Percentiles rank a stretch among this genome's conserved stretches.
Conservation (phyloP, 2,888 invertebrate species). For the Cephalotes varians region DNA sequence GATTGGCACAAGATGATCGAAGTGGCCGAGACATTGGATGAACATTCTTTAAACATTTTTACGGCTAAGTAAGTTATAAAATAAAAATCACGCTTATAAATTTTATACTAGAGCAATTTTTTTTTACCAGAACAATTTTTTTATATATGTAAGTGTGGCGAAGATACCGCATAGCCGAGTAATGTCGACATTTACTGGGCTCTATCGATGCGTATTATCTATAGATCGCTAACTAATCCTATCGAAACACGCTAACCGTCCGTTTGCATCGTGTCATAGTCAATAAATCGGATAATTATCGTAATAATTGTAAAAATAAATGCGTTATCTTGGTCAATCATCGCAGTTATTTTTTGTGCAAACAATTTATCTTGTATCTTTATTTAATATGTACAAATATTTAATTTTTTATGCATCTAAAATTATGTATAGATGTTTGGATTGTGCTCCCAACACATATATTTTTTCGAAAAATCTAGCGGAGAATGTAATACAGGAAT, state of each 20-base stretch:
- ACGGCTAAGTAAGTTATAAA: slow-evolving; percentile 88
- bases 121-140: not conserved
- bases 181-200: too few species aligned
- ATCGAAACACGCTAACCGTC: too few species aligned
- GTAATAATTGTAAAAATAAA: too few species aligned
- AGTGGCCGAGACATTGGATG: slow-evolving; percentile 89
- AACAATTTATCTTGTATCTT: too few species aligned
- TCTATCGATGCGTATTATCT: too few species aligned
- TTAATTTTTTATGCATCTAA: not conserved
- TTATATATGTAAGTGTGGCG: too few species aligned
- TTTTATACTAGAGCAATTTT: not conserved
- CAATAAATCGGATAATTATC: too few species aligned
- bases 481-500: slow-evolving; percentile 92
- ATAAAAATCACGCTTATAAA: not conserved
- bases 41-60: slow-evolving; percentile 87
- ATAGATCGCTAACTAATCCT: too few species aligned
- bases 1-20: slow-evolving; percentile 90
- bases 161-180: too few species aligned
- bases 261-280: too few species aligned
- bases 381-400: not conserved
- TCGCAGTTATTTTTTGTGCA: too few species aligned
- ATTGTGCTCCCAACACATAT: slow-evolving; percentile 94
- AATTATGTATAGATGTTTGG: slow-evolving; percentile 86
- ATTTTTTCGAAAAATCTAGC: slow-evolving; percentile 96
- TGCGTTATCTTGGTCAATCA: too few species aligned